Percentiles rank a stretch among this genome's conserved stretches.
These are phyloP conservation scores for Caenorhabditis plicata DNA, from an alignment of 2,888 invertebrate species.

Conservation along the genomic window DNA sequence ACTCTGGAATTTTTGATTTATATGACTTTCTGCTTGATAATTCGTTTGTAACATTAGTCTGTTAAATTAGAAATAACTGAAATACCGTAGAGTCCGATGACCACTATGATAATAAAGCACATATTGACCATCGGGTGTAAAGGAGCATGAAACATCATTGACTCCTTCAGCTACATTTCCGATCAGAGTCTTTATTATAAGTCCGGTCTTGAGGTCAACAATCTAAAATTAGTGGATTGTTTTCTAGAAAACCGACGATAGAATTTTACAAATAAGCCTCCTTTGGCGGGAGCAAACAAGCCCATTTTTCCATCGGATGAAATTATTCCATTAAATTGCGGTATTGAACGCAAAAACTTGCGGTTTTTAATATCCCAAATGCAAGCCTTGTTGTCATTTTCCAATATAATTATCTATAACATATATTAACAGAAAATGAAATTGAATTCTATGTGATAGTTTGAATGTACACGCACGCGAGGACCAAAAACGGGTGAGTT, in stretches of 20 bases:
- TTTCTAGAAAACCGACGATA: not conserved
- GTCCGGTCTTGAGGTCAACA: conserved; percentile 83
- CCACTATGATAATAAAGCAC: conserved; percentile 96
- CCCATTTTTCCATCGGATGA: conserved; percentile 77
- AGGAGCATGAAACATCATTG: conserved; percentile 89
- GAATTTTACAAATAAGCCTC: conserved; percentile 77
- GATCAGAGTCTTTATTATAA: conserved; percentile 84
- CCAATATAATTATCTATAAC: conserved; percentile 51
- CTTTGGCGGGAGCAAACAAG: conserved; percentile 84
- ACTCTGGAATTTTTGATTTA: conserved; percentile 70
- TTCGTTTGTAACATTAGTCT: not conserved
- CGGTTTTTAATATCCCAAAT: conserved; percentile 53
- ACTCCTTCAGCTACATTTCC: conserved; percentile 89
- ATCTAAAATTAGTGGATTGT: conserved; percentile 67
- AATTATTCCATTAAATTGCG: conserved; percentile 50
- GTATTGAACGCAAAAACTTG: conserved; percentile 44
- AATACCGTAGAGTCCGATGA: conserved; percentile 80
- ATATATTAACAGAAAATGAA: too few species aligned
- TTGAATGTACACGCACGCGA: too few species aligned
- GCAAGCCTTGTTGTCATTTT: conserved; percentile 50
- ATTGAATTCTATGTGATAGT: too few species aligned
- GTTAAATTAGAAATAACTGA: not conserved
- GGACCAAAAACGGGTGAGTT: too few species aligned
- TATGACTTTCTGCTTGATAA: too few species aligned
- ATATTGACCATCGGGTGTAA: conserved; percentile 89